Base-by-base conservation (phyloP, 2,888 invertebrate genomes). In the Parthenolecanium corni region DNA sequence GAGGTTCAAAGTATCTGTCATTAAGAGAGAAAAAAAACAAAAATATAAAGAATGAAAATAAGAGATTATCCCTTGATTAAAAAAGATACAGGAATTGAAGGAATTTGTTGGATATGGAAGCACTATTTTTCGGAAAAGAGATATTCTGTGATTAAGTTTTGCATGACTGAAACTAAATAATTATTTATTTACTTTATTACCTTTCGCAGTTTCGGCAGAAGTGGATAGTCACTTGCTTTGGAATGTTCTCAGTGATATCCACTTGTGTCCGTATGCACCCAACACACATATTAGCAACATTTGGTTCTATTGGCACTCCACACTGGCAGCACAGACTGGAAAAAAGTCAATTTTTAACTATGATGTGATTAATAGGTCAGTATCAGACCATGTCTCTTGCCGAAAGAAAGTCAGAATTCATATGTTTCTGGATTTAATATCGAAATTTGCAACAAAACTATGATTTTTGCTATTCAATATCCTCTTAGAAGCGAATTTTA, bases 201-300 rank as follows among this genome's bases (percentile, higher is more conserved):
- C 96, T 83, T 75, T 94, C 94, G 76, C 96, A 97, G 66, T 86
- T 88, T 71, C 85, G 82, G 71, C 96, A 97, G 73, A 93, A 95
- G 70, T 91, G 85, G 14, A 97, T 72, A 0, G 85, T 85, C 0
- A 82, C 86, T 76, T 95, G 93, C 73, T 97, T 97, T 0, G 94
- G 93, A 72, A 98, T 95, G 25, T 87, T 89, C 72, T 92, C 93
- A 1, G 95, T 92, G 64, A 99, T 96, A 71, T 99, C 97, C 3
- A 96, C 85, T 71, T 88, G 83, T 36, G 88, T 84, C 46, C 96
- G 80, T 40, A 98, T 75, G 74, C 98, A 99, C 20, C 86, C 87
- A 1, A 94, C 89, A 74, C 98, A 98, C 92, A 94, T 96, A 74
- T 96, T 97, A 0, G 94, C 85, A 2, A 93, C 89, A 77, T 99